A percentile compares a stretch with the other conserved stretches of the same genome.
These are phyloP conservation scores for Mythimna albipuncta DNA, from an alignment of 2,888 invertebrate genomes.

Conservation along the genomic window DNA sequence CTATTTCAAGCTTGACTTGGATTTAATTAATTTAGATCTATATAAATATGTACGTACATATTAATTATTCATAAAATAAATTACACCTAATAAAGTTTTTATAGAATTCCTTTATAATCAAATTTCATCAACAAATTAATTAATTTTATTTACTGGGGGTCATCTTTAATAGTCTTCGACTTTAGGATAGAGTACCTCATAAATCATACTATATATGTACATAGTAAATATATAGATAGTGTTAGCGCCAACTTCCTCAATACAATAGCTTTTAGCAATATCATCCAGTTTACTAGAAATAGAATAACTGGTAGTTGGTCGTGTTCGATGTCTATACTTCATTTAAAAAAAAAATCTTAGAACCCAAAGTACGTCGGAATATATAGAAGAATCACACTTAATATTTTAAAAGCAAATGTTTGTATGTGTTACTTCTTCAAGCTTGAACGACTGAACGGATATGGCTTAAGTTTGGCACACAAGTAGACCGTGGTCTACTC, in stretches of 20 bases:
- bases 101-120: no score
- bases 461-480: no score
- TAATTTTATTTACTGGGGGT: neutral
- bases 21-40: neutral
- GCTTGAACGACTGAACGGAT: no score
- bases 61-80: conserved; percentile 7
- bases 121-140: conserved; percentile 5
- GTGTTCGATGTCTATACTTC: no score
- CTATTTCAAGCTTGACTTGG: neutral
- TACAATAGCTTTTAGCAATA: neutral
- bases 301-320: no score
- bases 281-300: neutral
- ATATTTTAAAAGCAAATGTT: no score
- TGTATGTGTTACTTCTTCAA: no score
- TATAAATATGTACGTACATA: neutral
- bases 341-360: no score
- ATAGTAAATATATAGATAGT: neutral
- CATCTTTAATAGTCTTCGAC: neutral
- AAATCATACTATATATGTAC: neutral
- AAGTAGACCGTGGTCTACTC: no score
- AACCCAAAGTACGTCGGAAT: no score
- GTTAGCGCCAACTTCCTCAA: no score
- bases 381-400: no score
- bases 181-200: conserved; percentile 3
- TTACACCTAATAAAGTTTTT: neutral